Evolutionary conservation across 1,140 invertebrate genomes (phyloP).

Genomic region (Heliothis virescens): DNA sequence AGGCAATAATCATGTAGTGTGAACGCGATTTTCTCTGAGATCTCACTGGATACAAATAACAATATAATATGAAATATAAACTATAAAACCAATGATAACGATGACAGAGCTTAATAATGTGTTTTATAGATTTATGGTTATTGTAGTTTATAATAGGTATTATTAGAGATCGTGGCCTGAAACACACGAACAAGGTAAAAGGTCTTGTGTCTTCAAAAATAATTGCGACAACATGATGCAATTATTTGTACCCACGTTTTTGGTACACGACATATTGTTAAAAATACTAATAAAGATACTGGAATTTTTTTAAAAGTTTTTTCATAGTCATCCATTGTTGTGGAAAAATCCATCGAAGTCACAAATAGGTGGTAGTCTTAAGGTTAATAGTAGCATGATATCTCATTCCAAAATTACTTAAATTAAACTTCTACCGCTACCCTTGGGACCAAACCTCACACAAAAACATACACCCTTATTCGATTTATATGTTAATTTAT

Average conservation of each 20-base stretch:
- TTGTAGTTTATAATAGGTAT: slow-evolving; percentile 14
- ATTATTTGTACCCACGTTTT: too few species aligned
- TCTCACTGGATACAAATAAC: background rate
- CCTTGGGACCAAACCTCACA: background rate
- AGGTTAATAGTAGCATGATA: too few species aligned
- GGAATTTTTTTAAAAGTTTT: too few species aligned
- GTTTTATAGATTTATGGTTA: background rate
- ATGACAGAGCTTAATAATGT: slow-evolving; percentile 8
- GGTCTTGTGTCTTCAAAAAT: too few species aligned
- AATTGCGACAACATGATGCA: too few species aligned
- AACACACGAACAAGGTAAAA: background rate
- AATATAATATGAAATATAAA: slow-evolving; percentile 5
- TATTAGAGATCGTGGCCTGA: background rate
- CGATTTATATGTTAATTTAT: slow-evolving; percentile 53
- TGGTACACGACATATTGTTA: too few species aligned
- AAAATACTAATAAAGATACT: too few species aligned
- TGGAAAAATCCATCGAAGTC: too few species aligned
- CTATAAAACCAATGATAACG: background rate
- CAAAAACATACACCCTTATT: slow-evolving; percentile 27
- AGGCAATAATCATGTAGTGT: background rate
- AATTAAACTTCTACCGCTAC: background rate
- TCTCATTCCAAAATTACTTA: background rate
- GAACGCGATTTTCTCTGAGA: background rate
- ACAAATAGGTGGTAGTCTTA: too few species aligned
- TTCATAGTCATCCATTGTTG: too few species aligned